phyloP scores from a whole-genome alignment of 1,140 invertebrate species.

The Glossosoma conforme region DNA sequence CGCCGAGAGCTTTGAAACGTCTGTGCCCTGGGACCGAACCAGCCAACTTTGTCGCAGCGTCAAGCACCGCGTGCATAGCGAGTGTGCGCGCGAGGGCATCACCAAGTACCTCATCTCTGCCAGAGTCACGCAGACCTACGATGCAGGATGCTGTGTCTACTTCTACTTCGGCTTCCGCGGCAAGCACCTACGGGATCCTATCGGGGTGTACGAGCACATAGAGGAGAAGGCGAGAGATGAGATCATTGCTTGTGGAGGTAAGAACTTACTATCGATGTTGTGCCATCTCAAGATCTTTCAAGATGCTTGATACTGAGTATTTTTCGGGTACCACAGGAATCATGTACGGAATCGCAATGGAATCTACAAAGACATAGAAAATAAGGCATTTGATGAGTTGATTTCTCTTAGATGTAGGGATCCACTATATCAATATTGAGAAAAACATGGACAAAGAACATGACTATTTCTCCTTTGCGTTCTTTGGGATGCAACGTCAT shows the following conservation, averaged over 20 bases:
- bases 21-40: conserved; percentile 92
- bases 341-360: too few species aligned
- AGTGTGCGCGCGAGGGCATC: conserved; percentile 65
- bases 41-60: conserved; percentile 83
- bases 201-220: conserved; percentile 78
- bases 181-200: conserved; percentile 75
- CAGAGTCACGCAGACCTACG: conserved; percentile 94
- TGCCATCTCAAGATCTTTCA: too few species aligned
- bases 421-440: too few species aligned
- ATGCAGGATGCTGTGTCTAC: conserved; percentile 95
- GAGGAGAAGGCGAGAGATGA: conserved; percentile 84
- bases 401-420: too few species aligned
- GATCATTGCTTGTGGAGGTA: conserved; percentile 83
- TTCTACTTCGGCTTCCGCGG: conserved; percentile 94
- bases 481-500: too few species aligned
- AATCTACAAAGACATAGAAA: too few species aligned
- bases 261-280: too few species aligned
- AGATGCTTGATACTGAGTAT: too few species aligned
- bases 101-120: conserved; percentile 66
- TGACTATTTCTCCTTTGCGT: too few species aligned
- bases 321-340: too few species aligned
- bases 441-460: too few species aligned
- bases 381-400: too few species aligned
- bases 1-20: conserved; percentile 97
- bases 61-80: conserved; percentile 70